phyloP scores from a whole-genome alignment of 2,888 invertebrate genomes.

The Cosmia pyralina region DNA sequence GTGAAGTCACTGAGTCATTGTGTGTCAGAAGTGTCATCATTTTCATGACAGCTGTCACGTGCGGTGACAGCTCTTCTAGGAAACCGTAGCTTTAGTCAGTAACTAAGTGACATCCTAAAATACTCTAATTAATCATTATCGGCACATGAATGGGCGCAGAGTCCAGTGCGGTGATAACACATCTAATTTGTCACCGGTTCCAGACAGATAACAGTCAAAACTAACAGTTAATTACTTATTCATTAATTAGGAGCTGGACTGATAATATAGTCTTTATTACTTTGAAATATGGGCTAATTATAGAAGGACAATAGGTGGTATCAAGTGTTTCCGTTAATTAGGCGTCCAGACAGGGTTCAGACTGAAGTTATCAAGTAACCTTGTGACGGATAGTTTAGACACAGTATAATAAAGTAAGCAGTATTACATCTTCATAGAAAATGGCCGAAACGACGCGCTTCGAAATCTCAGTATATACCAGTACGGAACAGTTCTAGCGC shows the following conservation, averaged over 20 bases:
- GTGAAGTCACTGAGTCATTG: no score
- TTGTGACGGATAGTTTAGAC: slow-evolving; percentile 49
- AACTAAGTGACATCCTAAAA: neutral
- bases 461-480: no score
- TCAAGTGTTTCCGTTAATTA: slow-evolving; percentile 43
- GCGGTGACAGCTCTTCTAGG: no score
- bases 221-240: slow-evolving; percentile 34
- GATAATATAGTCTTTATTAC: slow-evolving; percentile 51
- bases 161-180: slow-evolving; percentile 62
- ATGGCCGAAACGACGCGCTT: no score
- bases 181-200: slow-evolving; percentile 69
- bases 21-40: no score
- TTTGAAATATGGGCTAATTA: slow-evolving; percentile 30
- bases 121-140: slow-evolving; percentile 22
- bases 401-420: no score
- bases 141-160: slow-evolving; percentile 56
- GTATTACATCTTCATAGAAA: no score
- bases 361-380: slow-evolving; percentile 65
- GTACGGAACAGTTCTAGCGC: no score
- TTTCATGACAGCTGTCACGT: no score
- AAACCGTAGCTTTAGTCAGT: neutral
- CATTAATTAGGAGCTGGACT: slow-evolving; percentile 30
- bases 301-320: slow-evolving; percentile 27
- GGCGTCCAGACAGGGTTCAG: slow-evolving; percentile 58
- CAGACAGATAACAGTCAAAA: slow-evolving; percentile 65